Evolutionary conservation across 2,888 invertebrate genomes (phyloP).

Genomic region (Hydroisotoma schaefferi): DNA sequence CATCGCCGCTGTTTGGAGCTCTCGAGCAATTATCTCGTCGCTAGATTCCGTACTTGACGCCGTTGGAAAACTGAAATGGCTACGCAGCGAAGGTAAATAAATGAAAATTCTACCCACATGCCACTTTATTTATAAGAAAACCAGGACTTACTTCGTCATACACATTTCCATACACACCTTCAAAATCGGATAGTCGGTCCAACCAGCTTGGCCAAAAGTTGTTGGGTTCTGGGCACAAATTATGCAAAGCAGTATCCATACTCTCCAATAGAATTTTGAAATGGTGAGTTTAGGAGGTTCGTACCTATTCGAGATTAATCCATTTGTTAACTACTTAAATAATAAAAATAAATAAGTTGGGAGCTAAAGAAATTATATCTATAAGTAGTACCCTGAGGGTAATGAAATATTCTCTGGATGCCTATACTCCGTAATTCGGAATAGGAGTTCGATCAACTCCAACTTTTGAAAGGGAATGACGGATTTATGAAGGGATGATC

Average conservation of each 20-base stretch:
- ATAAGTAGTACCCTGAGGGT: conserved; percentile 67
- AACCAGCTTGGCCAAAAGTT: conserved; percentile 78
- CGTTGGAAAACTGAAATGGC: conserved; percentile 63
- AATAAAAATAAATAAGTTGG: no score
- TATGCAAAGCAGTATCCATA: conserved; percentile 82
- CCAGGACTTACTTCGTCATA: conserved; percentile 75
- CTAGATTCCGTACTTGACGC: conserved; percentile 60
- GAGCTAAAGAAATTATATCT: no score
- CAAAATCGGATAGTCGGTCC: conserved; percentile 86
- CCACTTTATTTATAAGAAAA: not conserved
- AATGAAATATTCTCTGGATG: conserved; percentile 88
- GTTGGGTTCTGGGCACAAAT: conserved; percentile 89
- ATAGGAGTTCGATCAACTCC: conserved; percentile 82
- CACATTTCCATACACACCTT: conserved; percentile 92
- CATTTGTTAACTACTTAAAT: no score
- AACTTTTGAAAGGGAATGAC: conserved; percentile 72
- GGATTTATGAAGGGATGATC: conserved; percentile 73
- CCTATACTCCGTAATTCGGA: conserved; percentile 84
- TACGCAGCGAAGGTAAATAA: conserved; percentile 47
- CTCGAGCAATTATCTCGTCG: conserved; percentile 62
- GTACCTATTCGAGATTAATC: conserved; percentile 57
- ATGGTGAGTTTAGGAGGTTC: conserved; percentile 85
- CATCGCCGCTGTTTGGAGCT: conserved; percentile 64
- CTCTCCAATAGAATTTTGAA: conserved; percentile 90
- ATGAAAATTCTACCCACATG: conserved; percentile 6